These are phyloP conservation scores for Ephestia elutella DNA, from an alignment of 1,140 invertebrate genomes.

Conservation along the genomic window DNA sequence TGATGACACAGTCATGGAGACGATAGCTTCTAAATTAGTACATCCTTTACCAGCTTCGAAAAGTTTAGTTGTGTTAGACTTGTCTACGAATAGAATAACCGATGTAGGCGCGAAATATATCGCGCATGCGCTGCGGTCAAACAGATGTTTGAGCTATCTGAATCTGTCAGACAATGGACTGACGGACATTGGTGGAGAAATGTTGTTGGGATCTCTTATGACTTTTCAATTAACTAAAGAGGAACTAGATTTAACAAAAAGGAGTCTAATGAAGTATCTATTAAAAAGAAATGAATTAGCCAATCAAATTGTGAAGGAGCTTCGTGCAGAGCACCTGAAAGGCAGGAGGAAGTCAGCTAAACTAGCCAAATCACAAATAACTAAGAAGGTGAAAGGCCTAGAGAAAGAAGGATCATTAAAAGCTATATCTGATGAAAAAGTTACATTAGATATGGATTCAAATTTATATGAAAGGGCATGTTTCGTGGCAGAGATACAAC, in stretches of 20 bases:
- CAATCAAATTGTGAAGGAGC: constrained; percentile 26
- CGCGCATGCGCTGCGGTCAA: constrained; percentile 40
- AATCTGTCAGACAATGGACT: constrained; percentile 48
- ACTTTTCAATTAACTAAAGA: constrained; percentile 33
- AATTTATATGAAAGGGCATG: constrained; percentile 34
- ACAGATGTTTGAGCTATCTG: constrained; percentile 41
- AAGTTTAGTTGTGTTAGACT: constrained; percentile 36
- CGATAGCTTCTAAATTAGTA: constrained; percentile 26
- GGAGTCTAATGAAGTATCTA: constrained; percentile 33
- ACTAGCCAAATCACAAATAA: not conserved
- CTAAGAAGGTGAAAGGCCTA: constrained; percentile 19
- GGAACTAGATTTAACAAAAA: constrained; percentile 28
- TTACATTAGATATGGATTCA: constrained; percentile 22
- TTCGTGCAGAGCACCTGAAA: constrained; percentile 22
- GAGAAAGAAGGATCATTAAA: constrained; percentile 36
- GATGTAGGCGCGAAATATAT: constrained; percentile 39
- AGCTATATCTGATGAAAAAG: constrained; percentile 12
- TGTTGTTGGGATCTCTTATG: constrained; percentile 30
- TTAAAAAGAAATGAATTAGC: constrained; percentile 33
- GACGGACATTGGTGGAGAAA: constrained; percentile 38
- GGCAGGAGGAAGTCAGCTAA: constrained; percentile 26
- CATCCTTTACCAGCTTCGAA: constrained; percentile 41
- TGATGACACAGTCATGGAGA: constrained; percentile 33
- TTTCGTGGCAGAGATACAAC: constrained; percentile 28
- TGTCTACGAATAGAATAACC: constrained; percentile 49